Percentiles rank a stretch among this genome's conserved stretches.
These are phyloP conservation scores for Oryzias melastigma DNA, from an alignment of 2,113 vertebrate genomes.

Conservation along the genomic window DNA sequence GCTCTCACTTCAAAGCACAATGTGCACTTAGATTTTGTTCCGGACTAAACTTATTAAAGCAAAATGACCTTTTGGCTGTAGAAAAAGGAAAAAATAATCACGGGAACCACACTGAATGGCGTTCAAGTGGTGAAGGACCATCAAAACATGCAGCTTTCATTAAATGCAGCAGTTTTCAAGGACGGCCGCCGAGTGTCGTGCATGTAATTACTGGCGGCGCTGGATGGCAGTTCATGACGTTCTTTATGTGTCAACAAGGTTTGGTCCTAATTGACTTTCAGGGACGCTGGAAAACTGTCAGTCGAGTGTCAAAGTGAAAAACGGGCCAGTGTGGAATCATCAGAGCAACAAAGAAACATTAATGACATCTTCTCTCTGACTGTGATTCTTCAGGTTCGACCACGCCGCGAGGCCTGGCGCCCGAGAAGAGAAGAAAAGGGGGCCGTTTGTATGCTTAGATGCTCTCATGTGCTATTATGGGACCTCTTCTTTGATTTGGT, in stretches of 20 bases:
- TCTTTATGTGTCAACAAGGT: slow-evolving; percentile 40
- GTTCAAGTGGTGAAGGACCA: slow-evolving; percentile 76
- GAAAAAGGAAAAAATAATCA: slow-evolving; percentile 56
- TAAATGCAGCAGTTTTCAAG: slow-evolving; percentile 82
- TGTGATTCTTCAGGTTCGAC: too few relatives aligned
- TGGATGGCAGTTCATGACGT: slow-evolving; percentile 65
- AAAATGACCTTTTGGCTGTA: slow-evolving; percentile 79
- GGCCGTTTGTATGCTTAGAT: too few relatives aligned
- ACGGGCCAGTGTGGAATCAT: slow-evolving; percentile 76
- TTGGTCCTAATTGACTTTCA: slow-evolving; percentile 79
- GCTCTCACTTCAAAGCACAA: background rate
- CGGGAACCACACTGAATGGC: slow-evolving; percentile 69
- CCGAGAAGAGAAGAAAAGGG: too few relatives aligned
- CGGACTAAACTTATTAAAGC: slow-evolving; percentile 79
- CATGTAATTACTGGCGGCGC: slow-evolving; percentile 79
- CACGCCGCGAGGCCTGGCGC: too few relatives aligned
- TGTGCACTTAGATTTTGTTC: slow-evolving; percentile 28
- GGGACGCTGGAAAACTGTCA: slow-evolving; percentile 75
- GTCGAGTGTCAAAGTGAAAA: slow-evolving; percentile 69
- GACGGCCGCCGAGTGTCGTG: slow-evolving; percentile 85
- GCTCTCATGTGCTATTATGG: too few relatives aligned
- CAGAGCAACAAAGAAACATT: slow-evolving; percentile 10
- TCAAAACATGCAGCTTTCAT: slow-evolving; percentile 74
- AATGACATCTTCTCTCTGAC: too few relatives aligned
- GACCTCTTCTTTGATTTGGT: too few relatives aligned